Conservation (phyloP, 1,140 invertebrate genomes). For the Lepidurus packardi region DNA sequence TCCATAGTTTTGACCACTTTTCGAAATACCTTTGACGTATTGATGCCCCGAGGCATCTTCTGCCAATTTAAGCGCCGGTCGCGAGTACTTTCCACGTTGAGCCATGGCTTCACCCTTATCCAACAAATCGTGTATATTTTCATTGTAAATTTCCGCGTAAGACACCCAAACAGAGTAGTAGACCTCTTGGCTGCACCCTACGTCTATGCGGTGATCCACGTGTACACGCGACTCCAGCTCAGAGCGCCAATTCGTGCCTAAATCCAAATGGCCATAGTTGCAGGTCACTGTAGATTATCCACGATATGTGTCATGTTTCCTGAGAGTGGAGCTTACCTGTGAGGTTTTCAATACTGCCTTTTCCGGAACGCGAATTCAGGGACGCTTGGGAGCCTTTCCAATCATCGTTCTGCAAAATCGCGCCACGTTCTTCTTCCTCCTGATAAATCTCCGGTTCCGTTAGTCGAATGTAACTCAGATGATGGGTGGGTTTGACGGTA, state of each 20-base stretch:
- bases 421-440: conserved; percentile 23
- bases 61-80: conserved; percentile 52
- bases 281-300: no score
- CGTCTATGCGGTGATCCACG: background rate
- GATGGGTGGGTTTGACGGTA: conserved; percentile 34
- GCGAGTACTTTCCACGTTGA: conserved; percentile 43
- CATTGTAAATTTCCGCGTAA: conserved; percentile 92
- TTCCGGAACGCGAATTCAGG: background rate
- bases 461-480: conserved; percentile 29
- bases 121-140: conserved; percentile 79
- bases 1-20: background rate
- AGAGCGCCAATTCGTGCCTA: background rate
- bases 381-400: conserved; percentile 2
- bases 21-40: conserved; percentile 60
- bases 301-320: no score
- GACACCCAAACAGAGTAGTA: conserved; percentile 68
- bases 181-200: conserved; percentile 36
- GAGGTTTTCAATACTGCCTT: background rate
- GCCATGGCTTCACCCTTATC: conserved; percentile 42
- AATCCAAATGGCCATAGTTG: background rate
- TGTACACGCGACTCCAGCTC: background rate
- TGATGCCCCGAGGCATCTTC: conserved; percentile 58
- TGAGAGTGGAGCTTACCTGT: background rate
- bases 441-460: background rate
- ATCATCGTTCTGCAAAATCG: conserved; percentile 28